Conservation (phyloP, 2,888 invertebrate species). For the Drosophila parthenogenetica region DNA sequence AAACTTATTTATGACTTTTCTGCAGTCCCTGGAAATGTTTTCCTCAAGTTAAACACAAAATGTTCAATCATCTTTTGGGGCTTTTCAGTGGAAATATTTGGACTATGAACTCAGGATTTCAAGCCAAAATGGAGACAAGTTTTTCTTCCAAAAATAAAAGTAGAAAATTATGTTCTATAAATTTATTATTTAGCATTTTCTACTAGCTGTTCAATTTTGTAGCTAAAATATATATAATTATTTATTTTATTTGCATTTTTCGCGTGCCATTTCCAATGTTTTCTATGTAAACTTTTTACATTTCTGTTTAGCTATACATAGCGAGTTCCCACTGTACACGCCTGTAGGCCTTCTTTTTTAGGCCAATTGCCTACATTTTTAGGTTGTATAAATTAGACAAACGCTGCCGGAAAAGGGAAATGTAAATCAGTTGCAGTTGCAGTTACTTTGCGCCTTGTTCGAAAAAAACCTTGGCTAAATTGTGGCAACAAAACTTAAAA, state of each 20-base stretch:
- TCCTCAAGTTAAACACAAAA: constrained; percentile 26
- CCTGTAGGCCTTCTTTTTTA: not conserved
- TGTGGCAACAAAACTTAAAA: not conserved
- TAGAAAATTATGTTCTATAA: too few species aligned
- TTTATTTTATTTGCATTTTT: too few species aligned
- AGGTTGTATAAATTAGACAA: constrained; percentile 33
- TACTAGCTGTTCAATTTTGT: too few species aligned
- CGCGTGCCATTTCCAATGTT: too few species aligned
- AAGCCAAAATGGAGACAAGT: too few species aligned
- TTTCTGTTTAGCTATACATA: not conserved
- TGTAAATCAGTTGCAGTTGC: constrained; percentile 21
- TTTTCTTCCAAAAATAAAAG: too few species aligned
- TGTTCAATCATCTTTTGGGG: constrained; percentile 20
- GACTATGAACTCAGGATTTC: not conserved
- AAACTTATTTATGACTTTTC: constrained; percentile 81
- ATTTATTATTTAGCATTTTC: too few species aligned
- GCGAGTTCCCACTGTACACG: not conserved
- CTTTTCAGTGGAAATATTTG: constrained; percentile 1
- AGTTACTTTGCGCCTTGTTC: constrained; percentile 9
- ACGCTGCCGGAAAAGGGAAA: constrained; percentile 38
- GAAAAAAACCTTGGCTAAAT: constrained; percentile 7
- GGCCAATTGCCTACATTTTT: constrained; percentile 15
- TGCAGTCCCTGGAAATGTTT: constrained; percentile 49
- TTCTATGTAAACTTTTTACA: too few species aligned
- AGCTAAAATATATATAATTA: too few species aligned